Evolutionary conservation across 2,113 vertebrate genomes (phyloP), one percentile per base, ranked within the genome.

Genomic region (Anthoscopus minutus): DNA sequence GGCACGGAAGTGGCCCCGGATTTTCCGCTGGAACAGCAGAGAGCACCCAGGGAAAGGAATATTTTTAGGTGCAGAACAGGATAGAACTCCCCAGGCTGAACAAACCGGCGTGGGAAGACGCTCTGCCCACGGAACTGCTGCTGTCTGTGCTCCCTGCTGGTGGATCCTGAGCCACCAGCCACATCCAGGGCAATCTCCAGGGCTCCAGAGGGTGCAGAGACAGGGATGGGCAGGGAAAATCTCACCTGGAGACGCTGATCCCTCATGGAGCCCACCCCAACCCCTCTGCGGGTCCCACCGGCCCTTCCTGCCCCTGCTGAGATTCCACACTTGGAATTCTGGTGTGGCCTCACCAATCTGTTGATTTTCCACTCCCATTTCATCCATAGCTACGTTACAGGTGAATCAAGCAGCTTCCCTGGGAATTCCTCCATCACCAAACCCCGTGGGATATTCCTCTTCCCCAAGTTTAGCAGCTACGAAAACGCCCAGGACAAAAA

Each of bases 61-160:
- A 54, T 27, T 79, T 58, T 6, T 1, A 16, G 77, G 69, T 6
- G 44, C 15, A 2, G 9, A 7, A 11, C 24, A 16, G 66, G 80
- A 53, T 14, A 0, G 0, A 13, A 14, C 18, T 60, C 33, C 44
- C 5, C 27, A 2, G 54, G 82, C 27, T 42, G 83, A 31, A n/a
- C 0, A 10, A 27, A 33, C 4, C 1, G 2, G 4, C 0, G 4
- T 4, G 92, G 85, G 66, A 51, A 27, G 38, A 6, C 0, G 2
- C 7, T 23, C 53, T 18, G 48, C 42, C 38, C 57, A 33, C 7
- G 9, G 53, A 31, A 6, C 58, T 23, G 8, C 58, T 30, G 47
- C 89, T 2, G 54, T 3, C 73, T 61, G 15, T 3, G 47, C 40
- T 53, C 25, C 70, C 60, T 3, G 9, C 5, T 0, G 16, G 0